A percentile compares a stretch with the other conserved stretches of the same genome.
Conservation (phyloP, 2,888 invertebrate species). For the Galeruca laticollis region DNA sequence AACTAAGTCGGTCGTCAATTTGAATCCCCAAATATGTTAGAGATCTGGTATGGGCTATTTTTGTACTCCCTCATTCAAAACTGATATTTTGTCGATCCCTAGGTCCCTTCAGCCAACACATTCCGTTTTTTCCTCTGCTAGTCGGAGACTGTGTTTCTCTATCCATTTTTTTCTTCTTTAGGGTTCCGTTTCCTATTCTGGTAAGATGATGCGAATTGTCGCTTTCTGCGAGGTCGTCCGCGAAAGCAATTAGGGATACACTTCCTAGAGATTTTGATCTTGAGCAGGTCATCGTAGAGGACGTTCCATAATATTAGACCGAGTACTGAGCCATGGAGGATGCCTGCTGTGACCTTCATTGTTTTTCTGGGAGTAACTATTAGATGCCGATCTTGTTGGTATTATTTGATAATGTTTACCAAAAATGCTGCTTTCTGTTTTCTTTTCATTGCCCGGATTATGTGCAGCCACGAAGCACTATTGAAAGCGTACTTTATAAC, state of each 20-base stretch:
- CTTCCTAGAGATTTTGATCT: not conserved
- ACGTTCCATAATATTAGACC: not conserved
- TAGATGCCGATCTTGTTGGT: not conserved
- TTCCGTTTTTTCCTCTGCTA: no score
- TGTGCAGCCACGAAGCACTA: conserved; percentile 1
- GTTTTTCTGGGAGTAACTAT: not conserved
- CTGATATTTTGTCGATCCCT: no score
- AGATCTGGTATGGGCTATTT: no score
- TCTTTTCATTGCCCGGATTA: not conserved
- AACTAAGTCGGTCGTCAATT: no score
- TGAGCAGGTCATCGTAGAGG: not conserved
- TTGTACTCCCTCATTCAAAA: no score
- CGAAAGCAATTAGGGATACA: not conserved
- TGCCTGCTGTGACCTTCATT: not conserved
- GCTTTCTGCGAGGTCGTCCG: not conserved
- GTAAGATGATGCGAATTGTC: not conserved
- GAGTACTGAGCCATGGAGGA: not conserved
- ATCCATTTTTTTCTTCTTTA: no score
- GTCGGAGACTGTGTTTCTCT: no score
- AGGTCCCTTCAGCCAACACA: no score
- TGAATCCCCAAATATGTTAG: no score
- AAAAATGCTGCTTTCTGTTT: not conserved
- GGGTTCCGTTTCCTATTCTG: no score
- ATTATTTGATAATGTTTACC: not conserved
- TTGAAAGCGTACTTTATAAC: conserved; percentile 38